Base-by-base conservation (phyloP, 2,113 vertebrate species). In the Pungitius pungitius region DNA sequence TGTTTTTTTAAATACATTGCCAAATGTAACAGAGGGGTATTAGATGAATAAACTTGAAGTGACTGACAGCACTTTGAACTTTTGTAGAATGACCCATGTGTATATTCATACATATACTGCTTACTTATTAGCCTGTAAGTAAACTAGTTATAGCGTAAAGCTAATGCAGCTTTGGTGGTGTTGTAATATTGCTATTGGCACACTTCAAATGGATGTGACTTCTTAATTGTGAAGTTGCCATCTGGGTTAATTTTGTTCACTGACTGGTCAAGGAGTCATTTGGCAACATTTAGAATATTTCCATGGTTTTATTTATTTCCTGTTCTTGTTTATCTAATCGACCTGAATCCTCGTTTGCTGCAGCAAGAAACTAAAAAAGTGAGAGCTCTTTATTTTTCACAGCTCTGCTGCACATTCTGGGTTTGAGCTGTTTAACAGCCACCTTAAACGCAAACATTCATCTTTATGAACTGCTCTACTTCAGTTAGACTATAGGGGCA, bases 351-450 rank as follows among this genome's bases (percentile, higher is more conserved):
- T 26, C 18, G 22, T 66, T 63, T 35, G 2, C 1, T 45, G n/a
- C 40, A 14, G 47, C 27, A 20, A 27, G 10, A 69, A 64, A 49
- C 27, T 20, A 8, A 0, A 17, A 9, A 20, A 0, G 15, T 80
- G 88, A 87, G 84, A 75, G 35, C 85, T 65, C 24, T 0, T 0
- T 0, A 26, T 69, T 1, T 9, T 15, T 55, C 3, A 0, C 3
- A 75, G 83, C 82, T 90, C 35, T 51, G 57, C 0, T 20, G 1
- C 63, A 76, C 35, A 62, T 69, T 77, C 55, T 63, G 22, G 2
- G 26, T 66, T 56, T 7, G 2, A n/a, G 58, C 22, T 4, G 10
- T 40, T 8, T 11, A 17, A n/a, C 8, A 7, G 2, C 15, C 18
- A 11, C 14, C 22, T 64, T 42, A 8, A 63, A 60, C 33, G 0